These are phyloP conservation scores for Meta bourneti DNA, from an alignment of 2,888 invertebrate species.

Conservation along the genomic window DNA sequence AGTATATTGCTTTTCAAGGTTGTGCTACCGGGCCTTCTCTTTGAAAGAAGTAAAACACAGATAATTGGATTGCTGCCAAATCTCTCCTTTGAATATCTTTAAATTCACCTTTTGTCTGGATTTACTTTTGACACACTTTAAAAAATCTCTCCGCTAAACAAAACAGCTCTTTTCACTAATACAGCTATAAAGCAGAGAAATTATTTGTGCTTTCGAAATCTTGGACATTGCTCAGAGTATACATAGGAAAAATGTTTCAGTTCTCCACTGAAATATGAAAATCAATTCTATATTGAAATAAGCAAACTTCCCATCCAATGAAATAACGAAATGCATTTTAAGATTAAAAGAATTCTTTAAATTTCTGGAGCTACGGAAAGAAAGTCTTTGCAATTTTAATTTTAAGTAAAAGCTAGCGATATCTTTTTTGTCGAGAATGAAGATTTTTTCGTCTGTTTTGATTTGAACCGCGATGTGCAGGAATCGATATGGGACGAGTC, in stretches of 20 bases:
- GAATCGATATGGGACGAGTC: slow-evolving; percentile 49
- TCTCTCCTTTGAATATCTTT: not conserved
- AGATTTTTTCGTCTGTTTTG: slow-evolving; percentile 51
- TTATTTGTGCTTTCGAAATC: not conserved
- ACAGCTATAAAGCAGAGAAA: not conserved
- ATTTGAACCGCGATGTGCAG: slow-evolving; percentile 31
- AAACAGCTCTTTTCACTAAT: slow-evolving; percentile 12
- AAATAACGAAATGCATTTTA: slow-evolving; percentile 49
- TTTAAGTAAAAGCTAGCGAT: slow-evolving; percentile 67
- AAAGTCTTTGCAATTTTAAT: slow-evolving; percentile 48
- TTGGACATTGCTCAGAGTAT: not conserved
- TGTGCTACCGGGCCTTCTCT: too few species aligned
- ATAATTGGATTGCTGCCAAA: slow-evolving; percentile 11
- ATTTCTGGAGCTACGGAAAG: slow-evolving; percentile 14
- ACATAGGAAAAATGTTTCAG: not conserved
- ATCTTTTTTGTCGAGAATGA: slow-evolving; percentile 58
- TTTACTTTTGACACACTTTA: slow-evolving; percentile 10
- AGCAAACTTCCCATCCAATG: not conserved
- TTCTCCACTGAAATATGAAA: slow-evolving; percentile 8
- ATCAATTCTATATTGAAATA: slow-evolving; percentile 1
- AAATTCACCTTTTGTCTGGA: slow-evolving; percentile 25
- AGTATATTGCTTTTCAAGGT: too few species aligned
- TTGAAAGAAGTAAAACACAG: not conserved
- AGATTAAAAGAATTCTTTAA: slow-evolving; percentile 60
- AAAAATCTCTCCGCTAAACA: slow-evolving; percentile 19